Evolutionary conservation across 2,113 vertebrate genomes (phyloP), one percentile per base, ranked within the genome.

Genomic region (Phocoena phocoena): DNA sequence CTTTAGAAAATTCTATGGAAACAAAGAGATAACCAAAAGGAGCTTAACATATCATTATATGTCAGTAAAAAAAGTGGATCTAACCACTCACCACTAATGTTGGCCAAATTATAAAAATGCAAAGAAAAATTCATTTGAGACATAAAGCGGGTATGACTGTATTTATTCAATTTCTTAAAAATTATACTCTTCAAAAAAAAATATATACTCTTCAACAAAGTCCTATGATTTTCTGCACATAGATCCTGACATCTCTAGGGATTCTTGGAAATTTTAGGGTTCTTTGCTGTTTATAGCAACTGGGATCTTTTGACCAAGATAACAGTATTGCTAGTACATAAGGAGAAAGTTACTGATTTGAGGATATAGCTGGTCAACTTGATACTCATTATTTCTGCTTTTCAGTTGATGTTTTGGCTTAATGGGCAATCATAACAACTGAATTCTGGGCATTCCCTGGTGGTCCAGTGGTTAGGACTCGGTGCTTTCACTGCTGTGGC

Each of bases 31-130:
- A 91, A 82, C n/a, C 62, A 85, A 81, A 93, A 93, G 20, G 21
- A 93, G 31, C 44, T 90, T 85, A 71, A 82, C 0, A 71, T 2
- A 73, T 82, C 65, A 93, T 62, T 67, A 73, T 38, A 1, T 50
- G 28, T 50, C 12, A 85, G 85, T n/a, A 62, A 96, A 86, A 79
- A n/a, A 67, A 96, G 0, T 68, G 38, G 17, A 53, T n/a, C 9
- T 73, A 96, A 91, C 21, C 68, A 95, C 11, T 88, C 44, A 89
- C 77, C 53, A 81, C 47, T 91, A 86, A 50, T 67, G 23, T 55
- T 83, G 17, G 25, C 15, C 63, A 96, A 88, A 95, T 87, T 63
- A 90, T 79, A 87, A 86, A 97, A 96, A 96, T 4, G 70, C 21
- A 80, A 83, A 88, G 28, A 38, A 92, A 89, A 92, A n/a, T 62